A percentile compares a stretch with the other conserved stretches of the same genome.
phyloP scores from a whole-genome alignment of 2,113 vertebrate species.

The Nycticorax nycticorax region DNA sequence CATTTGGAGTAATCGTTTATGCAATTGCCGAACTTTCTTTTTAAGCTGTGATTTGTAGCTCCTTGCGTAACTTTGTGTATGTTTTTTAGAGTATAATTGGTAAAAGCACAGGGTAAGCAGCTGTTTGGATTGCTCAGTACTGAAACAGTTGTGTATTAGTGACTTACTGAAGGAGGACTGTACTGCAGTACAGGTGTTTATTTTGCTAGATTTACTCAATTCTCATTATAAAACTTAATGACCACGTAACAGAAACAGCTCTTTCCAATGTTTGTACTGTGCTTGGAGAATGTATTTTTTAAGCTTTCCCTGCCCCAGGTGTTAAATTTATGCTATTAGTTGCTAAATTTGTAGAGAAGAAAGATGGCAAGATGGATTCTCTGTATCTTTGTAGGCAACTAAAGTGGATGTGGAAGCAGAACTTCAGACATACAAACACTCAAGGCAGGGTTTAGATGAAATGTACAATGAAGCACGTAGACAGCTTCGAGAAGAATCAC shows the following conservation, averaged over 20 bases:
- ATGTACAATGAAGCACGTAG: conserved; percentile 92
- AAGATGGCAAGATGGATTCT: neutral
- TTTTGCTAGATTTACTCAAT: neutral
- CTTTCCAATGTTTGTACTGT: neutral
- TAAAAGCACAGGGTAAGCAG: neutral
- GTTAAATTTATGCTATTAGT: neutral
- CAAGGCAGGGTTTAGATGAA: conserved; percentile 92
- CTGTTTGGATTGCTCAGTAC: neutral
- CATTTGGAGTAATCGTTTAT: neutral
- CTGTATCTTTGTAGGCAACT: conserved; percentile 75
- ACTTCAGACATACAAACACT: conserved; percentile 92
- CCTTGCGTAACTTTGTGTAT: neutral
- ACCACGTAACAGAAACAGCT: neutral
- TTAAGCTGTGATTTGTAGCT: neutral
- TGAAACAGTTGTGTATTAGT: neutral
- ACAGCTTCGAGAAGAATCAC: conserved; percentile 93
- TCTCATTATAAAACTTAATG: neutral
- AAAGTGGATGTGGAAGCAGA: conserved; percentile 91
- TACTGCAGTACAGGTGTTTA: neutral
- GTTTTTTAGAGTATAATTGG: neutral
- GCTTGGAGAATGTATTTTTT: neutral
- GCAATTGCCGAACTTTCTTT: neutral
- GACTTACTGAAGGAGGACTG: neutral
- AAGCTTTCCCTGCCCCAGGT: fast-evolving
- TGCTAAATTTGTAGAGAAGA: neutral